Base-by-base conservation (phyloP, 35 echinoderm and acorn worm species). In the Diadema setosum region DNA sequence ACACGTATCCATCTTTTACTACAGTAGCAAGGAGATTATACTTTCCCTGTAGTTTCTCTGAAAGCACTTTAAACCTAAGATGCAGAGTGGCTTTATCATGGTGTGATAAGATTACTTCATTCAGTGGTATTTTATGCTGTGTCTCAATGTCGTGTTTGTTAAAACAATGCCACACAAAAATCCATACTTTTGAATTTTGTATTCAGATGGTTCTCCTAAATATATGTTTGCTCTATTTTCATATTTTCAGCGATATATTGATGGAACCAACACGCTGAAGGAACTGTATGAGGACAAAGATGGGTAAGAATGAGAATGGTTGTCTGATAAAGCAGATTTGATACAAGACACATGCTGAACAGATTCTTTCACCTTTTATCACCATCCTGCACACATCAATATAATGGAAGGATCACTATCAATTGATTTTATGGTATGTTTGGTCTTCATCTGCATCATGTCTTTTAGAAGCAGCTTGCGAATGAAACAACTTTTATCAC, bases 201-300 rank as follows among this genome's bases (percentile, higher is more conserved):
- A 17, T 26, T 16, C 44, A 17, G 26, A 69, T 24, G 3, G n/a
- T 42, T 3, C 2, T 86, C 2, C 3, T 87, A 20, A 25, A 18
- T 1, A 25, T 61, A 9, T 65, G 30, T 58, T 5, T 25, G 17
- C 58, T 75, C 16, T 55, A 50, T 82, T 16, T 41, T 75, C 60
- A 61, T 84, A 45, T 46, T 88, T 86, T 6, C 81, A 98, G 96
- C 87, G 86, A 55, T 81, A 87, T 73, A 87, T 86, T 52, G 89
- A 98, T 25, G 48, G 80, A 36, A 88, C 96, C 7, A 26, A 39
- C 23, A 94, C 70, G 16, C 52, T 98, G 36, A 84, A 61, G 36
- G 96, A 98, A 20, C 81, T 98, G 0, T 98, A 98, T 86, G 92
- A 98, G 87, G 96, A 98, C 57, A 98, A 91, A 82, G 96, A 98